Evolutionary conservation across 2,888 invertebrate species (phyloP), one percentile per base, ranked within the genome.

Genomic region (Microchrysa polita): DNA sequence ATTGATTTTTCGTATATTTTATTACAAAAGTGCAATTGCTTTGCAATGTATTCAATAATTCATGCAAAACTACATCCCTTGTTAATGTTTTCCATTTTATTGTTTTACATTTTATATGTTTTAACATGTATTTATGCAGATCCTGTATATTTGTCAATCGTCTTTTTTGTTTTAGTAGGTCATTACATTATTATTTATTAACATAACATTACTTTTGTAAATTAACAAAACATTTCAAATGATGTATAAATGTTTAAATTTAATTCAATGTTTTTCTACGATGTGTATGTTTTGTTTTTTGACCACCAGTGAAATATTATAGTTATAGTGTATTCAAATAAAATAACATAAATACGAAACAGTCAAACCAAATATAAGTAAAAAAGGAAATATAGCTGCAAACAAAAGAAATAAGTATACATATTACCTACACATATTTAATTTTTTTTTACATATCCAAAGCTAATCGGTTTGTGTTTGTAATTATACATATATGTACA

Each of bases 391-490:
- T 5, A 61, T 18, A 34, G 18, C 2, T 60, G 59, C 23, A n/a
- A 18, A 52, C n/a, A 67, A 53, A 53, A 23, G 23, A 57, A 69
- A 69, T 10, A 34, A 40, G n/a, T 60, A 22, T 10, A 22, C 27
- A 34, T 34, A 69, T n/a, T n/a, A n/a, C n/a, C n/a, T n/a, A n/a
- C n/a, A n/a, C n/a, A n/a, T n/a, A n/a, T n/a, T n/a, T 57, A 34
- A 55, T 23, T 69, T 69, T 67, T 53, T 5, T n/a, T 53, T 9
- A 67, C 69, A 69, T 69, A 69, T 69, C 69, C 44, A 63, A 44
- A 67, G n/a, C 44, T 23, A 22, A 65, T 65, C 55, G 69, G 69
- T 55, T 69, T 57, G 40, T 40, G 42, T 34, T 5, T 34, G 2
- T 34, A 5, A 34, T 34, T 34, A 34, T 34, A 34, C 7, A 34